Evolutionary conservation across 2,888 invertebrate genomes (phyloP).

Genomic region (Rosalia funebris): DNA sequence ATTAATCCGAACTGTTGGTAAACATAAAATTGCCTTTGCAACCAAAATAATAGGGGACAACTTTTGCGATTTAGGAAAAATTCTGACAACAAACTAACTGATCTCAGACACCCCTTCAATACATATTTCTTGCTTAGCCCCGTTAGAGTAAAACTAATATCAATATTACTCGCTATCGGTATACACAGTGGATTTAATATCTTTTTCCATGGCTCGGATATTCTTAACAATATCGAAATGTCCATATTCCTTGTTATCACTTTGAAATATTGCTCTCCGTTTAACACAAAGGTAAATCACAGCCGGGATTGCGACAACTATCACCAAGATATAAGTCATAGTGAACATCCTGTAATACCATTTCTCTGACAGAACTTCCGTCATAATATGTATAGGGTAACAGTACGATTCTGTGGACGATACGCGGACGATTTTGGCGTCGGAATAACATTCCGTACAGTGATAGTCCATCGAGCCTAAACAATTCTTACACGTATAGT

Average conservation of each 20-base stretch:
- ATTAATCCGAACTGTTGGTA: no score
- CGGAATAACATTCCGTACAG: conserved; percentile 75
- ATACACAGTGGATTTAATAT: conserved; percentile 56
- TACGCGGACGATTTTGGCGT: conserved; percentile 68
- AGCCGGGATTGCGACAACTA: conserved; percentile 38
- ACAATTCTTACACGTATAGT: conserved; percentile 80
- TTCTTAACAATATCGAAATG: conserved; percentile 46
- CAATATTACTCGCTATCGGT: conserved; percentile 39
- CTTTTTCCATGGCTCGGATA: conserved; percentile 53
- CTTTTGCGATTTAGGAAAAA: no score
- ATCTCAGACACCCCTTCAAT: no score
- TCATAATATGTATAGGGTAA: conserved; percentile 53
- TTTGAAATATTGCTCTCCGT: conserved; percentile 18
- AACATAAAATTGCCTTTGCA: no score
- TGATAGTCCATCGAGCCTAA: conserved; percentile 75
- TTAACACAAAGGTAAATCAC: conserved; percentile 30
- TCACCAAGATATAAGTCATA: conserved; percentile 47
- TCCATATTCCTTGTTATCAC: conserved; percentile 20
- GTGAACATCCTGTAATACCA: conserved; percentile 56
- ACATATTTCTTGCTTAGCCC: no score
- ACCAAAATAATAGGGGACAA: no score
- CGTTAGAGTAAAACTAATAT: no score
- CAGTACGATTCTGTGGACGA: conserved; percentile 60
- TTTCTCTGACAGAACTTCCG: conserved; percentile 47
- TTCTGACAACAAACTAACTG: no score